Evolutionary conservation across 2,113 vertebrate genomes (phyloP).

Genomic region (Ibidorhyncha struthersii): DNA sequence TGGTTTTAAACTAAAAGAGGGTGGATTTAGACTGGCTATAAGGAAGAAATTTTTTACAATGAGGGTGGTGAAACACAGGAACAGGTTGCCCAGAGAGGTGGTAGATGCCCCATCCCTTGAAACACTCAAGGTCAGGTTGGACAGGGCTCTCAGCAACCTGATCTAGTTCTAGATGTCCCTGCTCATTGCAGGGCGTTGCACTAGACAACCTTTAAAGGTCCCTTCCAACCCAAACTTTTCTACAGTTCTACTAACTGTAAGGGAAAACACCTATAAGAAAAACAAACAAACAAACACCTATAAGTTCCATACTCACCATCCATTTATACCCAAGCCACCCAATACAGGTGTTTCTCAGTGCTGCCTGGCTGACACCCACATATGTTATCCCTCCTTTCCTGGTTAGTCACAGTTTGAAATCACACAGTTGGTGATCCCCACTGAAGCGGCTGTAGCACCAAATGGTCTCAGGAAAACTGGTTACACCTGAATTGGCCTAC

Average conservation of each 20-base stretch:
- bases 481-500: not conserved
- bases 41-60: fast-evolving
- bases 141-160: not conserved
- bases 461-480: not conserved
- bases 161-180: not conserved
- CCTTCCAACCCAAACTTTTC: not conserved
- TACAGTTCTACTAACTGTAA: not conserved
- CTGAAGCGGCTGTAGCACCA: not conserved
- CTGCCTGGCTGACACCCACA: not conserved
- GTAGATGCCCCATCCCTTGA: not conserved
- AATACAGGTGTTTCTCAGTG: not conserved
- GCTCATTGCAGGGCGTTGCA: not conserved
- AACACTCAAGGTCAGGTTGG: not conserved
- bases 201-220: not conserved
- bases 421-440: not conserved
- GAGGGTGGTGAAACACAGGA: not conserved
- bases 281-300: too few relatives aligned
- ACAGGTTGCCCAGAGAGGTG: not conserved
- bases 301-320: not conserved
- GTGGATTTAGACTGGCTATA: not conserved
- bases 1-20: not conserved
- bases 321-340: not conserved
- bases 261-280: not conserved
- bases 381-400: not conserved
- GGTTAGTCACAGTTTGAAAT: not conserved